Evolutionary conservation across 1,140 invertebrate genomes (phyloP), one percentile per base, ranked within the genome.

Genomic region (Batillaria attramentaria): DNA sequence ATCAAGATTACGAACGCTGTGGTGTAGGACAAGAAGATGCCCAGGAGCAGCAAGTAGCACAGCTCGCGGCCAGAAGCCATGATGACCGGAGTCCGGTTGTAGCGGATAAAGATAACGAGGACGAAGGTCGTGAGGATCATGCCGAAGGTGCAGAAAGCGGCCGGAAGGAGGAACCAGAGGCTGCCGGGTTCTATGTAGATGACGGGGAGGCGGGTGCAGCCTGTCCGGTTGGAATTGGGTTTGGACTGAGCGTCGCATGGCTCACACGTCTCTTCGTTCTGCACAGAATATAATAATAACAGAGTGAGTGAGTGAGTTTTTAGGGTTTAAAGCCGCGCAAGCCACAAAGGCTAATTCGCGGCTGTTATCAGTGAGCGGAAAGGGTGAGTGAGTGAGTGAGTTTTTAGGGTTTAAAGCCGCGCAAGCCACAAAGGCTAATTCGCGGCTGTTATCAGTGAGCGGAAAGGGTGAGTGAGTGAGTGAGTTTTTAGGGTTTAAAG

Each of bases 111-210:
- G 8, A 90, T 83, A 54, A 83, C 84, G 13, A 91, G 81, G 10
- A 88, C 87, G 42, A 87, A 81, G 13, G 84, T 70, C 1, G 89
- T 90, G 54, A 84, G 85, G 0, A 90, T 57, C 10, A 89, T 92
- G 54, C 93, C 93, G 50, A 93, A 78, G 41, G 90, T 84, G 62
- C 93, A 91, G 74, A 94, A 91, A 60, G 87, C 88, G 13, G 92
- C 89, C 8, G 94, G 93, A 10, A 93, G 90, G 46, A 94, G 89
- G 57, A 93, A 92, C 86, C 93, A 93, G 35, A 92, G 85, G 24
- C 91, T 91, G 78, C 91, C 85, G 93, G 93, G 94, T n/a, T 89
- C 83, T 87, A 94, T 93, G 84, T 94, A 91, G 60, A 93, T 88
- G 41, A 92, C 86, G 0, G 88, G 89, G 33, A 91, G 83, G n/a